Base-by-base conservation (phyloP, 2,888 invertebrate species). In the Sinotaia quadrata region DNA sequence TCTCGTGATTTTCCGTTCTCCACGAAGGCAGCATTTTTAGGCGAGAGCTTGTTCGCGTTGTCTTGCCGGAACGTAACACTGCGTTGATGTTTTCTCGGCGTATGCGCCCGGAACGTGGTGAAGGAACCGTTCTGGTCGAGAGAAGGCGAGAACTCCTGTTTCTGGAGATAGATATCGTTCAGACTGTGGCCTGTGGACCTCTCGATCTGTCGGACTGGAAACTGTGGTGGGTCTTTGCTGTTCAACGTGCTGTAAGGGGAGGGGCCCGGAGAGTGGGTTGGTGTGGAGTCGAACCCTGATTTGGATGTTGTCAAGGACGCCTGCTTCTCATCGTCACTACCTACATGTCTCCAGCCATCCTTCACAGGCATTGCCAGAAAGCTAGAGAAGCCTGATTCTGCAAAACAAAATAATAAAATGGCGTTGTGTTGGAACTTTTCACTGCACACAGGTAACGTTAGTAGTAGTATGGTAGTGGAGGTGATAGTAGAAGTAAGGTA, bases 311-410 rank as follows among this genome's bases (percentile, higher is more conserved):
- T 27, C n/a, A 27, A 8, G 4, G 65, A 15, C 8, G 29, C 31
- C 27, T 29, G 34, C 29, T 33, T 41, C 56, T 65, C 54, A 24
- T 65, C 65, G 8, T 41, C 36, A 33, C 31, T 56, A 0, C 56
- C 65, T 24, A 65, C 65, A 37, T 65, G 65, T 2, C 65, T 37
- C 65, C 65, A 65, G 2, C 65, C 65, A 34, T 65, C 65, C 24
- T 65, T 65, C 36, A 44, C 21, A 1, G 65, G 65, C 65, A 65
- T 65, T 54, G 65, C 65, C 56, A 65, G 44, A 37, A 65, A 65
- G 27, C 65, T 65, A 56, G 65, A 54, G 54, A 65, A 65, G n/a
- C 65, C 65, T 5, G 65, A 65, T 15, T 65, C 65, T 65, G 65
- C 8, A n/a, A 27, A n/a, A n/a, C 12, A 62, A 7, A n/a, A 12